Conservation (phyloP, 2,797 vertebrate genomes). For the Pterois miles region DNA sequence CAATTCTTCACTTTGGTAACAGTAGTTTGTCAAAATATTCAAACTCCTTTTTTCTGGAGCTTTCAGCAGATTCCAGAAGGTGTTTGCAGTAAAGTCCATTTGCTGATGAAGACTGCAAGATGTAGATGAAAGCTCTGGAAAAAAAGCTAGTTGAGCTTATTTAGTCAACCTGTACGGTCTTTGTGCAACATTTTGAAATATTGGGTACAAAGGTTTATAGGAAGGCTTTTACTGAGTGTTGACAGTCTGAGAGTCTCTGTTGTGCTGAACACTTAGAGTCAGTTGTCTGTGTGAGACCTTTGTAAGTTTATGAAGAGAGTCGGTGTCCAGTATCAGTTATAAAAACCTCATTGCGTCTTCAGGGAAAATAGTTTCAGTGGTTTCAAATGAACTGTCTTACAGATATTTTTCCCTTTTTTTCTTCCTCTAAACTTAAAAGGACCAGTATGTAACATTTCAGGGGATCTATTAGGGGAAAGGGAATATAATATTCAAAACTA, state of each 20-base stretch:
- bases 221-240: not conserved
- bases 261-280: not conserved
- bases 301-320: not conserved
- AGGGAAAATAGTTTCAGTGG: not conserved
- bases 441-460: no score
- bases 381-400: not conserved
- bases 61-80: not conserved
- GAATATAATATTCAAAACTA: no score
- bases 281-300: slow-evolving; percentile 7
- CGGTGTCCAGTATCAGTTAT: not conserved
- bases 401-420: not conserved
- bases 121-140: not conserved
- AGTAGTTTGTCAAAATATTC: not conserved
- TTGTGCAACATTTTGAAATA: not conserved
- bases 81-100: not conserved
- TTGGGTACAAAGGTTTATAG: not conserved
- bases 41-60: not conserved
- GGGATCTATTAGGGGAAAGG: no score
- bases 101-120: not conserved
- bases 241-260: not conserved
- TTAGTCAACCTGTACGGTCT: not conserved
- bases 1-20: not conserved
- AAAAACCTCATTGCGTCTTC: not conserved
- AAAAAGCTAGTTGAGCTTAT: not conserved
- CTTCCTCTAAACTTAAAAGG: not conserved